Evolutionary conservation across 2,113 vertebrate genomes (phyloP), one percentile per base, ranked within the genome.

Genomic region (Microtus oregoni): DNA sequence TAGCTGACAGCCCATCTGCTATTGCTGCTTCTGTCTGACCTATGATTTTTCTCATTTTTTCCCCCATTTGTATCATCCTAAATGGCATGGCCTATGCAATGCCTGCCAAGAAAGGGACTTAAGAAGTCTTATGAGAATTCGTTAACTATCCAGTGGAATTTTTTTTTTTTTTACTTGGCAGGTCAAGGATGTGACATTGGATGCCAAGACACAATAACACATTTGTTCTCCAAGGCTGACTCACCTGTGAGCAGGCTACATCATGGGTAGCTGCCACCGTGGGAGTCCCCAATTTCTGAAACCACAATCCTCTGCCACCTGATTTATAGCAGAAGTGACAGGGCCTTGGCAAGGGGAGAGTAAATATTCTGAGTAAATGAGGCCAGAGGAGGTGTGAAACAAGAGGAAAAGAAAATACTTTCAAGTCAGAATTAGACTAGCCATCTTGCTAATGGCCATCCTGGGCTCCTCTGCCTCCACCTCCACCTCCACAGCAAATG

Each of bases 81-180:
- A 92, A 58, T 82, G n/a, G 44, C 44, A 63, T 63, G 83, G 15
- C 7, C 30, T 81, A 1, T 38, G 61, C 65, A 90, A 79, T 67
- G 20, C 38, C 93, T 94, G 65, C 90, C 94, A 92, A 93, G 85
- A 70, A 93, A 82, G 28, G 44, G 76, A 95, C 41, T 94, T 96
- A 94, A 91, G 58, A 41, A 94, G 35, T 35, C 90, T 95, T 94
- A 79, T 87, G 76, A 95, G 65, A 96, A 90, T 83, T 68, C 3
- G 13, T 26, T 86, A 97, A 95, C 72, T 92, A 67, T 44, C 24
- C 67, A n/a, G 14, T 28, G 65, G 91, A 41, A 95, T 63, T 63
- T 63, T 63, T 61, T 92, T 67, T 92, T 67, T 92, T 91, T 67
- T 85, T 14, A 93, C n/a, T 93, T 96, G 92, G 70, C 90, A 90